These are phyloP conservation scores for Notocelia uddmanniana DNA, from an alignment of 2,888 invertebrate genomes.

Conservation along the genomic window DNA sequence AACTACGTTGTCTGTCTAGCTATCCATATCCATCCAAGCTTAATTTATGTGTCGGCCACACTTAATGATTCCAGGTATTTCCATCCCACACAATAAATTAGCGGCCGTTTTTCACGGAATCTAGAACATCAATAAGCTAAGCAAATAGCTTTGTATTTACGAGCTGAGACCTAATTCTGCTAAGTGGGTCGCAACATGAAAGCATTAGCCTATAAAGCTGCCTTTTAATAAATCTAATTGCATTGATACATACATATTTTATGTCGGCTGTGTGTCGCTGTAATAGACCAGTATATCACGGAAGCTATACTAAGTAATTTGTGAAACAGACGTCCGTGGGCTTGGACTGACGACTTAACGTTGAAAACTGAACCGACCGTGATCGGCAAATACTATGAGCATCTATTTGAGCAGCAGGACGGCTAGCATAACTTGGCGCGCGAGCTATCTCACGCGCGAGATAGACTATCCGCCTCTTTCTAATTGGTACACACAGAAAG, in stretches of 20 bases:
- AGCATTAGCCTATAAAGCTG: slow-evolving; percentile 35
- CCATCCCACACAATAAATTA: slow-evolving; percentile 5
- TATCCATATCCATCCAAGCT: background rate
- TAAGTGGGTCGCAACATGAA: slow-evolving; percentile 47
- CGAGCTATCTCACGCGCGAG: too few species aligned
- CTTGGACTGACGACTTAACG: background rate
- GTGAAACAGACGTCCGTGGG: too few species aligned
- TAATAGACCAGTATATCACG: background rate
- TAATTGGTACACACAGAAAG: too few species aligned
- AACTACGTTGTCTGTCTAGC: too few species aligned
- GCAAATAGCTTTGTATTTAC: slow-evolving; percentile 52
- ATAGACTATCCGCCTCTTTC: too few species aligned
- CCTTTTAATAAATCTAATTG: slow-evolving; percentile 7
- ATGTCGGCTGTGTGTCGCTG: background rate
- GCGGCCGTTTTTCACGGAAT: slow-evolving; percentile 16
- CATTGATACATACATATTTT: background rate
- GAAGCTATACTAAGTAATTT: background rate
- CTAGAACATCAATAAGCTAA: slow-evolving; percentile 43
- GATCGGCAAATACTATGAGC: too few species aligned
- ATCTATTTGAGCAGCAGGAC: too few species aligned
- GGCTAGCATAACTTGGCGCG: too few species aligned
- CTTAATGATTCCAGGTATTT: background rate
- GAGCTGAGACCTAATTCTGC: slow-evolving; percentile 52
- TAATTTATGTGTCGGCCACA: background rate
- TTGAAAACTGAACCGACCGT: too few species aligned